Conservation (phyloP, 2,113 vertebrate species). For the Athene noctua region DNA sequence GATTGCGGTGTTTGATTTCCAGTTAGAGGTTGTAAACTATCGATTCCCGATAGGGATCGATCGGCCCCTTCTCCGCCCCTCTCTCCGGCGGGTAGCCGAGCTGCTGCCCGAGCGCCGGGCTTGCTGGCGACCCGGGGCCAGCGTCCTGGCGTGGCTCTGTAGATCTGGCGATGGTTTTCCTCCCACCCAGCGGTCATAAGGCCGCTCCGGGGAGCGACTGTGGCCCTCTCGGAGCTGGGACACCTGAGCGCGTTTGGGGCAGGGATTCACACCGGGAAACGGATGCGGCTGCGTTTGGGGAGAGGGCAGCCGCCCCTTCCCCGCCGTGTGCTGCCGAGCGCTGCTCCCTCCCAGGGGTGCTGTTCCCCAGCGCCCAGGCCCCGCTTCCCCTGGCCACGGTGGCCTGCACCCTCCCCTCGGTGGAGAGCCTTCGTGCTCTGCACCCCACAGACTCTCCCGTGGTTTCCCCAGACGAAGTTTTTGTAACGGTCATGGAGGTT, state of each 20-base stretch:
- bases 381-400: accelerated
- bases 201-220: background rate
- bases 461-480: background rate
- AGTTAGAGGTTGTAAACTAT: slow-evolving; percentile 19
- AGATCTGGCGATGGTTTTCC: background rate
- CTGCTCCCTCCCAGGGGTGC: background rate
- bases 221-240: background rate
- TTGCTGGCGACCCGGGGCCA: background rate
- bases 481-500: background rate
- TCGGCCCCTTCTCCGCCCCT: background rate
- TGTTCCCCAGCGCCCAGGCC: background rate
- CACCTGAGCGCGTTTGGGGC: background rate
- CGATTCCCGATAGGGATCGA: background rate
- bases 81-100: background rate
- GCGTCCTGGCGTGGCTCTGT: background rate
- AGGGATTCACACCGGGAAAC: background rate
- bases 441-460: background rate
- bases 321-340: background rate
- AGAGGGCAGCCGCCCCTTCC: background rate
- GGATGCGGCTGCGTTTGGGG: background rate
- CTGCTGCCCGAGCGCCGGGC: background rate
- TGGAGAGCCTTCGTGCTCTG: background rate
- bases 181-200: background rate
- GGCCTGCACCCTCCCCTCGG: background rate
- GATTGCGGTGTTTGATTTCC: slow-evolving; percentile 2